A percentile compares a stretch with the other conserved stretches of the same genome.
Conservation (phyloP, 2,797 vertebrate species). For the Cossypha heuglini region DNA sequence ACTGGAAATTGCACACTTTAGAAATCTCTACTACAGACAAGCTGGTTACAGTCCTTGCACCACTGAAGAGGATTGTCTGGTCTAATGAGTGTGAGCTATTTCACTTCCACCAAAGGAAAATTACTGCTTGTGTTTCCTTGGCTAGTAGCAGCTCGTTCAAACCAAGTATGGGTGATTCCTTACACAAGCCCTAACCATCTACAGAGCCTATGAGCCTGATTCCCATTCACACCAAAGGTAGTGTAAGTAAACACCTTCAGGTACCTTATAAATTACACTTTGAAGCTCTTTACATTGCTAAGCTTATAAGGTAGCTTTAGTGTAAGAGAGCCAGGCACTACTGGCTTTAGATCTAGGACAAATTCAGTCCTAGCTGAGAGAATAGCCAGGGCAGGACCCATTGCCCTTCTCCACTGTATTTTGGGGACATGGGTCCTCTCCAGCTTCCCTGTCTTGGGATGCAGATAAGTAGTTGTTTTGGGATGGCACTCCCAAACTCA, state of each 20-base stretch:
- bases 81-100: conserved; percentile 35
- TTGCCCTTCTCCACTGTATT: background rate
- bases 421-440: background rate
- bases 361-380: background rate
- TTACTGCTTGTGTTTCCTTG: background rate
- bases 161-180: background rate
- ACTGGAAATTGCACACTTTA: background rate
- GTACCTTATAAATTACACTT: background rate
- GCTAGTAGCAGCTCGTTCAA: background rate
- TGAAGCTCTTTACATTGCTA: background rate
- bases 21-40: conserved; percentile 1
- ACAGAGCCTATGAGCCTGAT: background rate
- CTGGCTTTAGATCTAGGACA: background rate
- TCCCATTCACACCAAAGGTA: background rate
- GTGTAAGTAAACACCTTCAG: background rate
- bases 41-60: background rate
- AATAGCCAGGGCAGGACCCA: background rate
- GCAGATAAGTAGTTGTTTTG: background rate
- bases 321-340: background rate
- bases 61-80: background rate
- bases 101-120: background rate
- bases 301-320: background rate
- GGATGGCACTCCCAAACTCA: background rate
- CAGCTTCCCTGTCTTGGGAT: background rate
- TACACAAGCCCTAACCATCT: background rate